A percentile compares a stretch with the other conserved stretches of the same genome.
These are phyloP conservation scores for Rhea pennata DNA, from an alignment of 2,113 vertebrate species.

Conservation along the genomic window DNA sequence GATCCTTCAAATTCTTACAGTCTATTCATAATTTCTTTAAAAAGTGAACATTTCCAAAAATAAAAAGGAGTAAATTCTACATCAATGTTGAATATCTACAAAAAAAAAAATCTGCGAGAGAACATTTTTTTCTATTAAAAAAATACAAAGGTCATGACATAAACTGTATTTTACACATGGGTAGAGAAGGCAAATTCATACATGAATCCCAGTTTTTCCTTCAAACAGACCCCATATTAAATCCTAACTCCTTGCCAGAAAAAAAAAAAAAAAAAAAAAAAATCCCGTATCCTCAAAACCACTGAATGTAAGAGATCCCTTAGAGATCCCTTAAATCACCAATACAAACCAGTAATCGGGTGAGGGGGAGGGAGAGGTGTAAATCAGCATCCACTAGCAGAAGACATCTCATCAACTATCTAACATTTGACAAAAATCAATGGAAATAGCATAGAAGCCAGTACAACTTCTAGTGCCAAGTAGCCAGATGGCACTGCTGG, in stretches of 20 bases:
- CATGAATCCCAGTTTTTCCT: neutral
- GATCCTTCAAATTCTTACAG: neutral
- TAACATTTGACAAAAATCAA: conserved; percentile 77
- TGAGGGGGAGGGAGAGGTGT: neutral
- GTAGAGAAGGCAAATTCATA: neutral
- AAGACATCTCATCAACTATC: conserved; percentile 56
- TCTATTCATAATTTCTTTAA: neutral
- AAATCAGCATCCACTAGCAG: conserved; percentile 54
- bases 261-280: neutral
- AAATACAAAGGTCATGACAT: neutral
- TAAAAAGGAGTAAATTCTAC: neutral
- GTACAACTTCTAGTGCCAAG: conserved; percentile 79
- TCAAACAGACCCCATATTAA: neutral
- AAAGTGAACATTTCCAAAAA: neutral
- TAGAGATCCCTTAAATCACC: neutral
- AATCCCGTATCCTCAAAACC: no score
- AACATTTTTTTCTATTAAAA: neutral
- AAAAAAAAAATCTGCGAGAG: neutral
- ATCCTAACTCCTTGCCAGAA: neutral
- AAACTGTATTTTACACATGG: neutral
- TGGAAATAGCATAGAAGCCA: conserved; percentile 75
- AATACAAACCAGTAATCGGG: conserved; percentile 57
- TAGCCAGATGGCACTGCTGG: conserved; percentile 83
- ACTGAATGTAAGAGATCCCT: neutral
- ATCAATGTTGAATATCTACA: neutral